Conservation (phyloP, 2,113 vertebrate species). For the Zosterops japonicus region DNA sequence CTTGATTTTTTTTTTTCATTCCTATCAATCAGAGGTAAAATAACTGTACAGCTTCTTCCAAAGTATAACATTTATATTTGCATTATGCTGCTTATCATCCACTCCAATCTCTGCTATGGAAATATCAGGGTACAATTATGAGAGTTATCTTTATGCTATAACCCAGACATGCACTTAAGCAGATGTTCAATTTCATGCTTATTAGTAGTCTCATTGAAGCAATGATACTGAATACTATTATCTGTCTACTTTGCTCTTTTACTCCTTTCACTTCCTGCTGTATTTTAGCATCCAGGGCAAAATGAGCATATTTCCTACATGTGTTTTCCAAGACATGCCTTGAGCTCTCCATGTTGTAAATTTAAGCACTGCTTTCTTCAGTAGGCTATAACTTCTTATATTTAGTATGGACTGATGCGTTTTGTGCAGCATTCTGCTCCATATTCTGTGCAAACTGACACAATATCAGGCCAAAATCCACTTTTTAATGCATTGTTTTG, state of each 20-base stretch:
- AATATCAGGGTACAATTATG: conserved; percentile 39
- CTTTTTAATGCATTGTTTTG: neutral
- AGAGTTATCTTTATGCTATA: conserved; percentile 41
- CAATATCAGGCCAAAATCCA: neutral
- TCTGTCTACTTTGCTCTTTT: neutral
- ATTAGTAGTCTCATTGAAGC: conserved; percentile 30
- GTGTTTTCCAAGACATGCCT: neutral
- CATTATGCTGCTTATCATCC: conserved; percentile 8
- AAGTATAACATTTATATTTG: conserved; percentile 9
- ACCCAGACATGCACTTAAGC: conserved; percentile 47
- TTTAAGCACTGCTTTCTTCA: neutral
- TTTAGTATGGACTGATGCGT: neutral
- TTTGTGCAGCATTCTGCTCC: neutral
- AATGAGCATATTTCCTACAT: neutral
- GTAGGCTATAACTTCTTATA: neutral
- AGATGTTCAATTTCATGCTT: conserved; percentile 52
- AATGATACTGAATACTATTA: conserved; percentile 21
- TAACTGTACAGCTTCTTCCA: neutral
- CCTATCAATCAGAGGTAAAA: neutral
- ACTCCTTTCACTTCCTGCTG: neutral
- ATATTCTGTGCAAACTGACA: neutral
- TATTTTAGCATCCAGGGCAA: neutral
- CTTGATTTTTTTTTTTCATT: neutral
- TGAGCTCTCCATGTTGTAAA: neutral
- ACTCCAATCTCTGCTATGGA: conserved; percentile 3